Evolutionary conservation across 2,888 invertebrate genomes (phyloP), one percentile per base, ranked within the genome.

Genomic region (Helobdella robusta): DNA sequence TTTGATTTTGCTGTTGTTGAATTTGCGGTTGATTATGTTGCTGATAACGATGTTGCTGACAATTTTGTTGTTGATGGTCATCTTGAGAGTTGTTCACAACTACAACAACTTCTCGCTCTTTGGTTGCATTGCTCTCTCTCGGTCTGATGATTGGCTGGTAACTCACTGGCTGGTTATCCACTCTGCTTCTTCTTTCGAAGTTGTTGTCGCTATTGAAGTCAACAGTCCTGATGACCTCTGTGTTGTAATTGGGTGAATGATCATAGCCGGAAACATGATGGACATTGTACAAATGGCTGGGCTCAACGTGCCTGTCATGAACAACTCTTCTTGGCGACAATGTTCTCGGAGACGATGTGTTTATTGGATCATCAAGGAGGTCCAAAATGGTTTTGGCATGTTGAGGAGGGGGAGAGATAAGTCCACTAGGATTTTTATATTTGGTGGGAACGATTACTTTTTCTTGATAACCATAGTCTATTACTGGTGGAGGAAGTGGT

Each of bases 371-470:
- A 25, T 54, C 54, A 4, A 32, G 30, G 11, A 54, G 28, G 23
- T 54, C 54, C n/a, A 54, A 28, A 23, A 54, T 54, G 54, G 6
- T 23, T 32, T 54, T 54, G 23, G 54, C 54, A n/a, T 28, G 25
- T 32, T 54, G 28, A 5, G 54, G 28, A 5, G 8, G 6, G 3
- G 54, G 5, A 54, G 4, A 6, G 25, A 32, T 25, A n/a, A n/a
- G n/a, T n/a, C n/a, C n/a, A n/a, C n/a, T n/a, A 3, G 6, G 6
- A 28, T 52, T 46, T 34, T 60, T 59, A 54, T 65, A 65, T 52
- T 65, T 65, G 11, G 65, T 60, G 28, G 65, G 65, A 20, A 65
- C 40, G 52, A 65, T 65, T 50, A 65, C 28, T 54, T 65, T 65
- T 40, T 64, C 59, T 36, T 59, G 30, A 30, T 18, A 60, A 30